Evolutionary conservation across 2,113 vertebrate genomes (phyloP).

Genomic region (Saccopteryx bilineata): DNA sequence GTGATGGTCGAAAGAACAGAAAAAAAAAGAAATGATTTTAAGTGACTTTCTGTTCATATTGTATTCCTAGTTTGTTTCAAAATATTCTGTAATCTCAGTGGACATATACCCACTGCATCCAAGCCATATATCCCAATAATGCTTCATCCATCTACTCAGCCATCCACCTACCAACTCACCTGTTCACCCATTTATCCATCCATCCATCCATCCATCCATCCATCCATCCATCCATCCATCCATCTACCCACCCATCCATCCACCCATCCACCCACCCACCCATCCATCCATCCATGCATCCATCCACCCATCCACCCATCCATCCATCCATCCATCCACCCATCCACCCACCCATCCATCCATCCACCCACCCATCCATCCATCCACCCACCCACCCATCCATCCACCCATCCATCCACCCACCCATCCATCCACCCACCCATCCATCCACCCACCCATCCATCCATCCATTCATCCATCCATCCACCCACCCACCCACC

Average conservation of each 20-base stretch:
- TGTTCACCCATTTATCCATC: background rate
- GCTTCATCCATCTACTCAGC: background rate
- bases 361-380: background rate
- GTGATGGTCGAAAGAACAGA: background rate
- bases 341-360: too few species aligned
- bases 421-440: too few species aligned
- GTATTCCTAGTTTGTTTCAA: constrained; percentile 44
- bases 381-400: too few species aligned
- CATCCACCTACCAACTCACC: background rate
- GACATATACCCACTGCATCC: background rate
- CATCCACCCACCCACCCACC: too few species aligned
- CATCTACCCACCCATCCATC: background rate
- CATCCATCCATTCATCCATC: too few species aligned
- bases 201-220: background rate
- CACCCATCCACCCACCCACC: too few species aligned
- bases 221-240: background rate
- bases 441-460: too few species aligned
- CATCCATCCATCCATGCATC: too few species aligned
- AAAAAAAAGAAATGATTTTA: background rate
- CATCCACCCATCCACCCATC: too few species aligned
- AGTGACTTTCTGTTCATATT: background rate
- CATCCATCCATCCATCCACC: too few species aligned
- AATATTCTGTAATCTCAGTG: background rate
- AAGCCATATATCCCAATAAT: background rate
- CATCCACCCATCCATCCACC: too few species aligned